phyloP scores from a whole-genome alignment of 1,140 invertebrate species.

The Euura lappo region DNA sequence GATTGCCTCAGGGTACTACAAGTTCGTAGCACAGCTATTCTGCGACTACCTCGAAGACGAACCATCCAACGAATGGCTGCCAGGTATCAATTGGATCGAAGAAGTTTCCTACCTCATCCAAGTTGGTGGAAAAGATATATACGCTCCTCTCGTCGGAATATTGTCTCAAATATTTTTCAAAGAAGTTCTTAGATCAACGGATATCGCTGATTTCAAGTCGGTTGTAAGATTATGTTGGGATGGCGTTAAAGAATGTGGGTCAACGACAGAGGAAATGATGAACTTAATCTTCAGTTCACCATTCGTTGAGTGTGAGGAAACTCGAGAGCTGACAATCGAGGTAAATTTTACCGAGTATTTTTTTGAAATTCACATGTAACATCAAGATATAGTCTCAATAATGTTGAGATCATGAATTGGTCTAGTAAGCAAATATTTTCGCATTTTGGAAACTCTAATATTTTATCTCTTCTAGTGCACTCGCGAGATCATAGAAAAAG shows the following conservation, averaged over 20 bases:
- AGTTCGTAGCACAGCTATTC: conserved; percentile 27
- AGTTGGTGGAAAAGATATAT: conserved; percentile 27
- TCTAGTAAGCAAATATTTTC: not conserved
- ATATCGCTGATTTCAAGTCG: conserved; percentile 30
- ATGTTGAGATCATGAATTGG: too few species aligned
- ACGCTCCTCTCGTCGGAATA: conserved; percentile 25
- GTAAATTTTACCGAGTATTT: conserved; percentile 26
- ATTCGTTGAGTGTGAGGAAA: conserved; percentile 16
- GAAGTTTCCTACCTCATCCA: conserved; percentile 22
- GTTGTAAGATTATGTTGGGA: conserved; percentile 35
- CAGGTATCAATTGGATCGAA: not conserved
- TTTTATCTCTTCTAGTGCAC: conserved; percentile 35
- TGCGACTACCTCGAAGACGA: conserved; percentile 19
- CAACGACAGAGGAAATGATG: conserved; percentile 31
- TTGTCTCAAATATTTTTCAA: conserved; percentile 15
- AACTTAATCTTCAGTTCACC: conserved; percentile 32
- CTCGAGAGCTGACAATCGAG: conserved; percentile 10
- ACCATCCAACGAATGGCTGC: not conserved
- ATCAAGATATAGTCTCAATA: not conserved
- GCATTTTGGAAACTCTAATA: not conserved
- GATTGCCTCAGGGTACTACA: conserved; percentile 30
- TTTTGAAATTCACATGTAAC: not conserved
- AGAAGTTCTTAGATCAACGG: not conserved
- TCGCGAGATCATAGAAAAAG: conserved; percentile 36
- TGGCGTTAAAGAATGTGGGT: too few species aligned